Evolutionary conservation across 2,888 invertebrate genomes (phyloP).

Genomic region (Operophtera brumata): DNA sequence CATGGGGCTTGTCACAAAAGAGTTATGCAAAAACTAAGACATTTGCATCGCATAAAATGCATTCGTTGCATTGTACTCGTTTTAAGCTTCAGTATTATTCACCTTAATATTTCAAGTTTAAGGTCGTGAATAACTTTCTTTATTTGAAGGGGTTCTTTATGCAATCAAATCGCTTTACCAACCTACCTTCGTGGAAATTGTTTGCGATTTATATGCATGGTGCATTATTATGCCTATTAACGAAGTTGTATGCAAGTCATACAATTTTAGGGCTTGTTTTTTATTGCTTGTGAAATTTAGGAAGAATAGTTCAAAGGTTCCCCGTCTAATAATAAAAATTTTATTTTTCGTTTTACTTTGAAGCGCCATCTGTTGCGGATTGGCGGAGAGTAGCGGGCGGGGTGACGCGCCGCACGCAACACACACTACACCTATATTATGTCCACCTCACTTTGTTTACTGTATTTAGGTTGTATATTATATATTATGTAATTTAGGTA

Average conservation of each 20-base stretch:
- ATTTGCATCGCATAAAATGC: conserved; percentile 35
- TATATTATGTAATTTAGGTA: too few species aligned
- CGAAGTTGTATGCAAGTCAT: not conserved
- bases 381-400: too few species aligned
- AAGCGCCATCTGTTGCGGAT: too few species aligned
- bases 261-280: conserved; percentile 4
- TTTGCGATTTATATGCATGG: not conserved
- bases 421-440: too few species aligned
- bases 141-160: conserved; percentile 3
- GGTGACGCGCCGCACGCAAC: too few species aligned
- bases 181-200: not conserved
- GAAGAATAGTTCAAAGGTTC: not conserved
- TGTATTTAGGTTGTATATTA: too few species aligned
- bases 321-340: too few species aligned
- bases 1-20: conserved; percentile 53
- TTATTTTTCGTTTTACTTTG: too few species aligned
- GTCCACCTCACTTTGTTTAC: too few species aligned
- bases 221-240: not conserved
- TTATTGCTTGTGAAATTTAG: not conserved
- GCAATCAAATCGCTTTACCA: conserved; percentile 7
- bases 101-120: conserved; percentile 7
- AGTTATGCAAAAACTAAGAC: conserved; percentile 50
- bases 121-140: conserved; percentile 4
- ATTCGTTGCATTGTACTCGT: conserved; percentile 16
- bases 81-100: conserved; percentile 3